Percentiles rank a stretch among this genome's conserved stretches.
These are phyloP conservation scores for Planiliza haematocheilus DNA, from an alignment of 2,113 vertebrate species.

Conservation along the genomic window DNA sequence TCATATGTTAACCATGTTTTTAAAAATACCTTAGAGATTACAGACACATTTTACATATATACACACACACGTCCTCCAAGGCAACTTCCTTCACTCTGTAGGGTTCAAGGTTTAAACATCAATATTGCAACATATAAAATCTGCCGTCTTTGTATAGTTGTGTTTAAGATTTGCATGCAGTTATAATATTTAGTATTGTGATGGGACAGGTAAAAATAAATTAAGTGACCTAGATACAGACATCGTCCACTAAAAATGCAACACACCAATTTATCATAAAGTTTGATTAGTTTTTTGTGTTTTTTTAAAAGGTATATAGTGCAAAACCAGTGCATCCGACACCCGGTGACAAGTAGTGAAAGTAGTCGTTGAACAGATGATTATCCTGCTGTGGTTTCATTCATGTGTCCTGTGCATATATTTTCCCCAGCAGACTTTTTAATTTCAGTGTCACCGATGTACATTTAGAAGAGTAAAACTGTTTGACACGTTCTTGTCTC, in stretches of 20 bases:
- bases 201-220: conserved; percentile 4
- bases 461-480: conserved; percentile 37
- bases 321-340: conserved; percentile 47
- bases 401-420: conserved; percentile 35
- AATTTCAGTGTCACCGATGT: conserved; percentile 25
- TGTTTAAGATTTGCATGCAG: conserved; percentile 30
- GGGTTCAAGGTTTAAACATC: conserved; percentile 36
- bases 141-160: not conserved
- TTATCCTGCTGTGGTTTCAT: conserved; percentile 1
- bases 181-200: not conserved
- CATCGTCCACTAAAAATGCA: conserved; percentile 30
- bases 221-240: conserved; percentile 22
- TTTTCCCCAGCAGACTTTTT: conserved; percentile 18
- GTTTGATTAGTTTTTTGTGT: conserved; percentile 20
- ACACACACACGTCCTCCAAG: conserved; percentile 45
- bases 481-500: not conserved
- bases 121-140: conserved; percentile 28
- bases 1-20: conserved; percentile 40
- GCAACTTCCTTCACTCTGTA: not conserved
- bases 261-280: conserved; percentile 38
- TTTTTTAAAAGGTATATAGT: conserved; percentile 32
- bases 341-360: conserved; percentile 49
- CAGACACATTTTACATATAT: conserved; percentile 31
- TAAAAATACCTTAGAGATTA: conserved; percentile 43
- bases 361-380: conserved; percentile 8